These are phyloP conservation scores for Lasioglossum pauxillum DNA, from an alignment of 2,888 invertebrate genomes.

Conservation along the genomic window DNA sequence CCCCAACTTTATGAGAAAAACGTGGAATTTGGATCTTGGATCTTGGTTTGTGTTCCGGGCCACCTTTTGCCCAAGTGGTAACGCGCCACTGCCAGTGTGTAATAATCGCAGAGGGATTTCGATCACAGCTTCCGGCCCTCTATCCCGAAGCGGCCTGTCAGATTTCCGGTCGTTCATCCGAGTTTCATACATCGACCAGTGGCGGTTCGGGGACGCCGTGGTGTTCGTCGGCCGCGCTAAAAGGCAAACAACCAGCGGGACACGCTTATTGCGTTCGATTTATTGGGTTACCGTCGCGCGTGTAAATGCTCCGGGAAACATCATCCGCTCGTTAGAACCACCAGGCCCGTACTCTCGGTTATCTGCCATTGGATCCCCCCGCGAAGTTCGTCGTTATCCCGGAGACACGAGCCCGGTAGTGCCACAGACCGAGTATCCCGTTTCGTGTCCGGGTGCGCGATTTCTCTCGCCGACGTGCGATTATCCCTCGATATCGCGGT, in stretches of 20 bases:
- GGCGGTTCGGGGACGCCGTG: neutral
- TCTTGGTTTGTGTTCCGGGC: too few species aligned
- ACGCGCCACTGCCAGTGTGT: neutral
- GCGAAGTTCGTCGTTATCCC: constrained; percentile 25
- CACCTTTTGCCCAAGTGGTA: too few species aligned
- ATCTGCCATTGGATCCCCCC: constrained; percentile 34
- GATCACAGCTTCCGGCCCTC: neutral
- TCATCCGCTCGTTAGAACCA: constrained; percentile 36
- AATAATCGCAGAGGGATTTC: neutral
- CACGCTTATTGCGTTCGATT: constrained; percentile 39
- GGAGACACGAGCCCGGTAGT: constrained; percentile 4
- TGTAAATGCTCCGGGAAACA: constrained; percentile 34
- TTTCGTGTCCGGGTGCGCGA: constrained; percentile 62
- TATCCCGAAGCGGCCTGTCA: neutral
- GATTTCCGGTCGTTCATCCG: neutral
- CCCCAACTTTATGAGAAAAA: too few species aligned
- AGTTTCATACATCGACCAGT: neutral
- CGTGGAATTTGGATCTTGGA: too few species aligned
- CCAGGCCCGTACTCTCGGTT: constrained; percentile 12
- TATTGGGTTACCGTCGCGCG: constrained; percentile 29
- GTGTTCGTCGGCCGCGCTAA: neutral
- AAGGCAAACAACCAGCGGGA: neutral
- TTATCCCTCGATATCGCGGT: constrained; percentile 73
- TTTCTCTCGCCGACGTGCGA: constrained; percentile 70
- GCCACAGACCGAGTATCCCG: constrained; percentile 19